Conservation (phyloP, 2,113 vertebrate genomes). For the Pycnonotus jocosus region DNA sequence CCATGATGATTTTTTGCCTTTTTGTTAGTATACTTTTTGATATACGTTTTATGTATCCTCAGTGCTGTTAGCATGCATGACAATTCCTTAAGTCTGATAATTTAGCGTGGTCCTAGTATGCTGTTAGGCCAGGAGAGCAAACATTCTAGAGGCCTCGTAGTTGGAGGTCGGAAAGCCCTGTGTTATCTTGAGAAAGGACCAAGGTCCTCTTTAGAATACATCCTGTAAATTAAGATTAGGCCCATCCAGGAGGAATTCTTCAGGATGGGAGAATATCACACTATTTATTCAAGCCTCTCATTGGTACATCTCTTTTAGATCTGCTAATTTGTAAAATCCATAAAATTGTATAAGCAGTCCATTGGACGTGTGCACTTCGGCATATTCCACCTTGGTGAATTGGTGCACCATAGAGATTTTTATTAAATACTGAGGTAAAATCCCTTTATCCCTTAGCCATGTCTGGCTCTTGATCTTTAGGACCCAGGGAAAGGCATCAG, state of each 20-base stretch:
- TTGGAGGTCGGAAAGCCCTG: fast-evolving
- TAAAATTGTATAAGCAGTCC: fast-evolving
- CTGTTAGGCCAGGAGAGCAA: neutral
- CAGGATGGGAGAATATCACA: fast-evolving
- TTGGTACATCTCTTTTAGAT: neutral
- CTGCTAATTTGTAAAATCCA: neutral
- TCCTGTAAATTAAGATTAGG: neutral
- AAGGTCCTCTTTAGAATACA: neutral
- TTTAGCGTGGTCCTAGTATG: neutral
- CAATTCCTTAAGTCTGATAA: neutral
- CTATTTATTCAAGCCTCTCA: neutral
- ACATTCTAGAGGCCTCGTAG: fast-evolving
- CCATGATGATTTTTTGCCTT: neutral
- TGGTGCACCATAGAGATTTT: neutral
- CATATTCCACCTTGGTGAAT: fast-evolving
- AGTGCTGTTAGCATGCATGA: neutral
- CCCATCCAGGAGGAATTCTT: neutral
- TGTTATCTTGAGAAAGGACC: neutral
- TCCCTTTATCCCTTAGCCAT: fast-evolving
- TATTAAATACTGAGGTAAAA: neutral
- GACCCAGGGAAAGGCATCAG: neutral
- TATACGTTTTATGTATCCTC: neutral
- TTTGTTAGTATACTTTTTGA: no score
- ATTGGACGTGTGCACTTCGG: neutral
- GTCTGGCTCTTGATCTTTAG: neutral